A percentile compares a stretch with the other conserved stretches of the same genome.
Conservation (phyloP, 37 sponge, comb jelly and placozoan genomes). For the Amphimedon queenslandica region DNA sequence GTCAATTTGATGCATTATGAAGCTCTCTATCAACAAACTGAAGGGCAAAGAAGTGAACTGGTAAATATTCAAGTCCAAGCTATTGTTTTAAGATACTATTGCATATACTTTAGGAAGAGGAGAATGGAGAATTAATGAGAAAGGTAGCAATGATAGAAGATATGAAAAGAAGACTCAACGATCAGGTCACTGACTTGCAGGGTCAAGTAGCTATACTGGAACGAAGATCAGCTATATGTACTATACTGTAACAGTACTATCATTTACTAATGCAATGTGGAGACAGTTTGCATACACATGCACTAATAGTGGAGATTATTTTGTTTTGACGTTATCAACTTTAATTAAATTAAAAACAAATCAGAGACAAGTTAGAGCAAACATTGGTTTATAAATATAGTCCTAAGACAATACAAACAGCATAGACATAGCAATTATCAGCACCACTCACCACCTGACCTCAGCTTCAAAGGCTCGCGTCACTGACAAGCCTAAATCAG, state of each 20-base stretch:
- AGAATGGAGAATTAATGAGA: slow-evolving; percentile 10
- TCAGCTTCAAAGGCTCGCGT: too few relatives aligned
- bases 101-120: slow-evolving; percentile 30
- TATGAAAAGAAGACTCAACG: slow-evolving; percentile 77
- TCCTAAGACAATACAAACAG: too few relatives aligned
- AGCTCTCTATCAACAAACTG: slow-evolving; percentile 51
- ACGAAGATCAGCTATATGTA: slow-evolving; percentile 72
- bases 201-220: slow-evolving; percentile 84
- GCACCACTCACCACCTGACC: too few relatives aligned
- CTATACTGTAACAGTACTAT: slow-evolving; percentile 27
- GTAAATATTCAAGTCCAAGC: slow-evolving; percentile 17
- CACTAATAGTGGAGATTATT: too few relatives aligned
- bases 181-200: slow-evolving; percentile 82
- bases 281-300: too few relatives aligned
- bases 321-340: too few relatives aligned
- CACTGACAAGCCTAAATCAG: slow-evolving; percentile 38
- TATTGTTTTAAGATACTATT: neutral
- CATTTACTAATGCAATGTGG: too few relatives aligned
- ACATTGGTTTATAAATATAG: too few relatives aligned
- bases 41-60: slow-evolving; percentile 37
- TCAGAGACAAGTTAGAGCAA: too few relatives aligned
- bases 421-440: too few relatives aligned
- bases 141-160: slow-evolving; percentile 71
- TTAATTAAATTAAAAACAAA: too few relatives aligned
- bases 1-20: slow-evolving; percentile 50